Evolutionary conservation across 2,113 vertebrate species (phyloP).

Genomic region (Neogale vison): DNA sequence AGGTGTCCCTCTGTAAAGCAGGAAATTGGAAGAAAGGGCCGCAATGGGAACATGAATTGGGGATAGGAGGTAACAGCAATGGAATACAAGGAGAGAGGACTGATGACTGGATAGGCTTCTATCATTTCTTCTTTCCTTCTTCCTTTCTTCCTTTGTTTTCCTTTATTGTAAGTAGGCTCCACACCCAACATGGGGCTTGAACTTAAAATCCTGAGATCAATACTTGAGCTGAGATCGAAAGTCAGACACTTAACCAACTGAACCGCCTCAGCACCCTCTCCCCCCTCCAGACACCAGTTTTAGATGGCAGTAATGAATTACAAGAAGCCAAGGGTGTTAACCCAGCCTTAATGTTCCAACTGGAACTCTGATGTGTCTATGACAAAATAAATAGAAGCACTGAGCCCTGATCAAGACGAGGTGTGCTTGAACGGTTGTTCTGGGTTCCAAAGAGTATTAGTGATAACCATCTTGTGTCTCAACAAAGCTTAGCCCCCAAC

Average conservation of each 20-base stretch:
- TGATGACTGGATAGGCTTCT: neutral
- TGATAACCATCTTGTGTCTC: neutral
- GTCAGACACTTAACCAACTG: neutral
- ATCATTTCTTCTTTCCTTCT: neutral
- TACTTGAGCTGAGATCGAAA: neutral
- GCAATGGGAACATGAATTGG: neutral
- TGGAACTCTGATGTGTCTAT: neutral
- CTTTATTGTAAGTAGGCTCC: neutral
- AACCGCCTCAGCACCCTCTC: neutral
- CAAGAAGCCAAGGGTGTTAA: neutral
- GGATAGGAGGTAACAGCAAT: neutral
- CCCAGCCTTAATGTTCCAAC: neutral
- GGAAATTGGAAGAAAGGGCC: neutral
- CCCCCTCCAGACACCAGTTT: neutral
- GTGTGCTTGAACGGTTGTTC: neutral
- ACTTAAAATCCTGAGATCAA: neutral
- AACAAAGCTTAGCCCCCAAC: neutral
- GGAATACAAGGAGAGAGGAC: neutral
- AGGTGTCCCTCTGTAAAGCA: neutral
- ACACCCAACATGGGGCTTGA: neutral
- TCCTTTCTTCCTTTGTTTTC: no score
- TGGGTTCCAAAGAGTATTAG: neutral
- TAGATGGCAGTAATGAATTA: neutral
- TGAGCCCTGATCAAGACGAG: neutral
- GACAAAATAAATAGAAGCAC: slow-evolving; percentile 4